Evolutionary conservation across 2,113 vertebrate species (phyloP).

Genomic region (Microcebus tavaratra): DNA sequence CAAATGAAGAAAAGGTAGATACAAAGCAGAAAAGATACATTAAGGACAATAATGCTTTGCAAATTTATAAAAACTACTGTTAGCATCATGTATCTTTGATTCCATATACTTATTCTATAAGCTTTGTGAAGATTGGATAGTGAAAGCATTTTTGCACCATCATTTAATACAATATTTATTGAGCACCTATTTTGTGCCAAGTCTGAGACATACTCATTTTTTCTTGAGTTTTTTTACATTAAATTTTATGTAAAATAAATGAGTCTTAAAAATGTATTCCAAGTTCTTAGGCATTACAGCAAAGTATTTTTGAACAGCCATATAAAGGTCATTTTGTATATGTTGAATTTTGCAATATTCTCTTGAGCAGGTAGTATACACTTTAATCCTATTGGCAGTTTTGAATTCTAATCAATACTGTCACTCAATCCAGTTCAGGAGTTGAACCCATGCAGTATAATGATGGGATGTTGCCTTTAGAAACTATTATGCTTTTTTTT

Average conservation of each 20-base stretch:
- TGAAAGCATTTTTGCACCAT: not conserved
- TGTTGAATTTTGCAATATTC: not conserved
- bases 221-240: not conserved
- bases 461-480: not conserved
- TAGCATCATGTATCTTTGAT: not conserved
- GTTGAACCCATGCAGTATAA: not conserved
- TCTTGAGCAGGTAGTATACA: not conserved
- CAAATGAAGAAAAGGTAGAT: not conserved
- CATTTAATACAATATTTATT: not conserved
- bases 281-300: not conserved
- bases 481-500: not conserved
- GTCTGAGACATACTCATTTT: not conserved
- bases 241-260: not conserved
- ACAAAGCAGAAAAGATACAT: conserved; percentile 2
- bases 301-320: not conserved
- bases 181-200: not conserved
- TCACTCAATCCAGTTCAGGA: not conserved
- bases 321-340: not conserved
- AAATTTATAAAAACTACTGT: conserved; percentile 21
- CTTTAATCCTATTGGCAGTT: not conserved
- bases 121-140: not conserved
- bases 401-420: not conserved
- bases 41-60: not conserved
- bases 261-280: not conserved
- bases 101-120: not conserved